Evolutionary conservation across 2,797 vertebrate species (phyloP).

Genomic region (Sebastes dallii): DNA sequence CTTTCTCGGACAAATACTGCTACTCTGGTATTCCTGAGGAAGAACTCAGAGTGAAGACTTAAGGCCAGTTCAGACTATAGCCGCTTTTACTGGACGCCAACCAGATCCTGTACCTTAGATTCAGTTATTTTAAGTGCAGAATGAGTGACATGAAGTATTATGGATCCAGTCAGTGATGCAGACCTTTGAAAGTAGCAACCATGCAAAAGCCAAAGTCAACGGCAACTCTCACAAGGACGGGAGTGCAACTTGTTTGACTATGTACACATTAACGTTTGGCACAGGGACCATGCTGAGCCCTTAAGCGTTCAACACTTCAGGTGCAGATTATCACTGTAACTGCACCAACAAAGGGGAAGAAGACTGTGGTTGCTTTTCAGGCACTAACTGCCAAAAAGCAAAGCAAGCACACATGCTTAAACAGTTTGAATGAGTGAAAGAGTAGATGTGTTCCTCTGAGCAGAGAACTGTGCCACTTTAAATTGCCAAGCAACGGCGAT

Average conservation of each 20-base stretch:
- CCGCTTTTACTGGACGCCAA: background rate
- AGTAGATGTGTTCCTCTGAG: background rate
- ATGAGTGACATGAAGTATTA: constrained; percentile 15
- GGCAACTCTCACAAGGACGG: background rate
- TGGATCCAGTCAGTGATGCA: constrained; percentile 8
- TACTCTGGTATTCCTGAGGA: background rate
- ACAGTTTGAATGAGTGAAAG: background rate
- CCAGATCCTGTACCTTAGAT: background rate
- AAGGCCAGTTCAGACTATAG: background rate
- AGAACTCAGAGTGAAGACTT: background rate
- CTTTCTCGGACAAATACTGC: background rate
- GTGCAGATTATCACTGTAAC: constrained; percentile 1
- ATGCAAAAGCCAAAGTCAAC: background rate
- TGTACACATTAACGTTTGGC: background rate
- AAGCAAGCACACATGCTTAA: background rate
- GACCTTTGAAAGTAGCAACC: constrained; percentile 4
- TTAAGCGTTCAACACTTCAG: constrained; percentile 2
- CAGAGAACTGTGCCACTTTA: background rate
- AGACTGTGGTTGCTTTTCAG: background rate
- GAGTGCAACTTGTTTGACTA: background rate
- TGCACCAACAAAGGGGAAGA: background rate
- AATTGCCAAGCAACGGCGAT: background rate
- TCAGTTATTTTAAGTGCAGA: constrained; percentile 1
- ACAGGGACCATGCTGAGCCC: background rate
- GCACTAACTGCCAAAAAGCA: background rate